phyloP scores from a whole-genome alignment of 2,797 vertebrate genomes.

The Sebastiscus tertius region DNA sequence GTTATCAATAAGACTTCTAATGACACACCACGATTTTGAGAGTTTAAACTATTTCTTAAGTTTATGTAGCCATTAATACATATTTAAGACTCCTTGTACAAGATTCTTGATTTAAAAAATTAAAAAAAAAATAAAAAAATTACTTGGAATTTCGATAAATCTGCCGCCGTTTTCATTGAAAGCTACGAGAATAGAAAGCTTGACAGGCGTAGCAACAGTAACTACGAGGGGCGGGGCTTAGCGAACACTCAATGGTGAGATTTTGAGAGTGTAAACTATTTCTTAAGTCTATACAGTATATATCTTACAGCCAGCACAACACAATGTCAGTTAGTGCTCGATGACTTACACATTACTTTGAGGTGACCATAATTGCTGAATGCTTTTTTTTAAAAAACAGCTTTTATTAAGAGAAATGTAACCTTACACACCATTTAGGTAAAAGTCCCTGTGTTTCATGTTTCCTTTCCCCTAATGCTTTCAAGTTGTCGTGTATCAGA shows the following conservation, averaged over 20 bases:
- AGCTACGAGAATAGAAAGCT: background rate
- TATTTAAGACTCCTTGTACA: background rate
- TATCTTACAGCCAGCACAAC: background rate
- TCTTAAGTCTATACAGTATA: background rate
- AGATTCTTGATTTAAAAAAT: background rate
- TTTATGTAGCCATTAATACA: background rate
- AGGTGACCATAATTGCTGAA: background rate
- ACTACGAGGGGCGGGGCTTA: background rate
- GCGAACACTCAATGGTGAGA: background rate
- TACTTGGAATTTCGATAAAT: background rate
- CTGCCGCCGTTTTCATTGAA: background rate
- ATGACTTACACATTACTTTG: background rate
- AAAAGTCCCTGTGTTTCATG: slow-evolving; percentile 21
- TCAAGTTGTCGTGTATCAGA: slow-evolving; percentile 6
- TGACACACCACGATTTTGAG: background rate
- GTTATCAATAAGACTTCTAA: background rate
- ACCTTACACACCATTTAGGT: slow-evolving; percentile 26
- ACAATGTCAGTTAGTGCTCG: background rate
- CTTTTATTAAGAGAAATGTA: slow-evolving; percentile 44
- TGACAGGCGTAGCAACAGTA: background rate
- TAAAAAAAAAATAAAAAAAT: too few relatives aligned
- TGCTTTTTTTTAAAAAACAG: slow-evolving; percentile 3
- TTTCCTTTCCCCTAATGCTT: slow-evolving; percentile 10
- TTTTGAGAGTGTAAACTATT: background rate
- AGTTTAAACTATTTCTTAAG: background rate